Conservation (phyloP, 1,140 invertebrate species). For the Aphis craccivora region DNA sequence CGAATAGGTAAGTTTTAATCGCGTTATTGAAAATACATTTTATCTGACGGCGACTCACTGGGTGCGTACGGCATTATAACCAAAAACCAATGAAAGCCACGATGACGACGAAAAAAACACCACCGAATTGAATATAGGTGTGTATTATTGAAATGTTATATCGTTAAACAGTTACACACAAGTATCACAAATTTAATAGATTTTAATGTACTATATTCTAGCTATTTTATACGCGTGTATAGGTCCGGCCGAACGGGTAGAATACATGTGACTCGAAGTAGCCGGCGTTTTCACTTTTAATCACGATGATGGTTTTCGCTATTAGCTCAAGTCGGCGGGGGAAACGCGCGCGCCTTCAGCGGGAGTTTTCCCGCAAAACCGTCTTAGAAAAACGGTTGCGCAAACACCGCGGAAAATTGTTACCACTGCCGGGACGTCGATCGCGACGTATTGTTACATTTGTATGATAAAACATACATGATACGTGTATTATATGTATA, state of each 20-base stretch:
- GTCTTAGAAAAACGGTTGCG: neutral
- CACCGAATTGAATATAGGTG: neutral
- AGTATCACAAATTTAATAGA: neutral
- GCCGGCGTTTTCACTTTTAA: constrained; percentile 52
- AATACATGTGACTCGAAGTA: neutral
- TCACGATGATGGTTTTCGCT: neutral
- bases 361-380: neutral
- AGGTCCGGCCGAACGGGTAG: neutral
- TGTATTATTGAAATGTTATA: neutral
- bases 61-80: neutral
- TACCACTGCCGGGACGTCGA: no score
- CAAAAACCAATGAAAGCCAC: neutral
- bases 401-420: constrained; percentile 34
- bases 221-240: neutral
- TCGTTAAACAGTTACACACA: neutral
- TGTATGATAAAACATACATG: neutral
- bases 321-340: neutral
- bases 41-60: no score
- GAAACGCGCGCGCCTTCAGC: neutral
- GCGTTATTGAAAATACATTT: neutral
- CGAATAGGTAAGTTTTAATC: neutral
- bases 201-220: neutral
- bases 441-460: neutral
- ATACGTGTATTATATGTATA: neutral
- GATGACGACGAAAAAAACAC: neutral